Base-by-base conservation (phyloP, 2,113 vertebrate genomes). In the Oncorhynchus nerka region DNA sequence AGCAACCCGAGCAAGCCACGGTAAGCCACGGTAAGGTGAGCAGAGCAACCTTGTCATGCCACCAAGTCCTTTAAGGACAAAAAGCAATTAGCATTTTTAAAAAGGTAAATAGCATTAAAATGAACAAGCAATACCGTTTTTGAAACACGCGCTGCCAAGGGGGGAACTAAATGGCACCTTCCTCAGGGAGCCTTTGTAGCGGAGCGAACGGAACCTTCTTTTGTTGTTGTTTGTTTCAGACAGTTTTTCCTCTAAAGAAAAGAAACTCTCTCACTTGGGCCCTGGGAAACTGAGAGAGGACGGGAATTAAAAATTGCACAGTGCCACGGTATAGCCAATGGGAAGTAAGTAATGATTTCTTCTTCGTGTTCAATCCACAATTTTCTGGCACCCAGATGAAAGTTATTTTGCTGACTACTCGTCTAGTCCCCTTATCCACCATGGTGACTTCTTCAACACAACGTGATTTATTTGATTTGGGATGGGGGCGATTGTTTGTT, bases 391-490 rank as follows among this genome's bases (percentile, higher is more conserved):
- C 75, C 57, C 65, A 24, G 81, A 76, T 45, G 9, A 80, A 87
- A 83, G 76, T 68, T 57, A 75, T 67, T 79, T 75, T 55, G 85
- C 73, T 82, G 75, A 84, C 83, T 85, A 83, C 84, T 79, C 79
- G 83, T 13, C 22, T 15, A 15, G 26, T 67, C 16, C 22, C 22
- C n/a, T 30, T 67, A 2, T 71, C 48, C 51, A 85, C 79, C 78
- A 86, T 20, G 5, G 55, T 4, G 19, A 83, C 77, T 79, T 82
- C 83, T 86, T 78, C 39, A 45, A 45, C 39, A 39, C 39, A 45
- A 45, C 39, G 39, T 80, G 89, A 91, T 89, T 79, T 72, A 82
- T 85, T 87, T 79, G 81, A 89, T 90, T 90, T 81, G 88, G 74
- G 68, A 26, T 78, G 77, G 81, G 76, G 5, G 15, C 68, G 57